phyloP scores from a whole-genome alignment of 2,113 vertebrate species.

The Zootoca vivipara region DNA sequence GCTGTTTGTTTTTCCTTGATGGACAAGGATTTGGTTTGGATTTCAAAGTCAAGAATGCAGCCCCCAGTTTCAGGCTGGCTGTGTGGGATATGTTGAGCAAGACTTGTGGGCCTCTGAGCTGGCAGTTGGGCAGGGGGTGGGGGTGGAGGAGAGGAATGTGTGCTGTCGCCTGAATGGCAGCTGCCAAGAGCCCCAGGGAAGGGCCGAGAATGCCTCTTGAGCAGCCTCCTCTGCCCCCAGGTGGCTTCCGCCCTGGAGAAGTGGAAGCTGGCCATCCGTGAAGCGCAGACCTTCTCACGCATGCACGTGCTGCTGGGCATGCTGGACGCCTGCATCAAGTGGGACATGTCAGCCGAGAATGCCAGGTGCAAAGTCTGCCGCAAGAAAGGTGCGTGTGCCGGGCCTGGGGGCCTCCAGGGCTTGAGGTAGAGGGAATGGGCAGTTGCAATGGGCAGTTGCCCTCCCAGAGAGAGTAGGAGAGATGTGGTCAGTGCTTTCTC shows the following conservation, averaged over 20 bases:
- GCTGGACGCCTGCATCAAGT: constrained; percentile 98
- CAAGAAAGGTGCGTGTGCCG: constrained; percentile 84
- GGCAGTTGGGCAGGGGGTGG: neutral
- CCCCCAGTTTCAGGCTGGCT: constrained; percentile 29
- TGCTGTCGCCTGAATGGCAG: neutral
- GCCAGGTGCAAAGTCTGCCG: constrained; percentile 98
- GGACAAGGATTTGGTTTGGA: constrained; percentile 51
- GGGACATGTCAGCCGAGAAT: constrained; percentile 99
- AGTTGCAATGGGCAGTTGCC: neutral
- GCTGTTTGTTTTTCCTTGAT: constrained; percentile 54
- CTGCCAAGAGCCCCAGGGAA: constrained; percentile 1
- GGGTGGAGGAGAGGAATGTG: constrained; percentile 15
- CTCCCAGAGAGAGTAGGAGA: neutral
- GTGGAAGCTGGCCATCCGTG: constrained; percentile 91
- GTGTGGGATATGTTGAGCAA: neutral
- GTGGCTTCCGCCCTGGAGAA: constrained; percentile 94
- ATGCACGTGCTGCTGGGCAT: constrained; percentile 97
- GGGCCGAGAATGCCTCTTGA: neutral
- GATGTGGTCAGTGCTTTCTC: too few species aligned
- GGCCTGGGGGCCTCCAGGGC: neutral
- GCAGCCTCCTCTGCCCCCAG: constrained; percentile 62
- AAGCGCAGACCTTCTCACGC: constrained; percentile 96
- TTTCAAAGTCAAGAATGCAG: constrained; percentile 47
- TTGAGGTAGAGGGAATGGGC: neutral
- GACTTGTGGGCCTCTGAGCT: constrained; percentile 17